phyloP scores from a whole-genome alignment of 2,113 vertebrate species.

The Malurus elegans region DNA sequence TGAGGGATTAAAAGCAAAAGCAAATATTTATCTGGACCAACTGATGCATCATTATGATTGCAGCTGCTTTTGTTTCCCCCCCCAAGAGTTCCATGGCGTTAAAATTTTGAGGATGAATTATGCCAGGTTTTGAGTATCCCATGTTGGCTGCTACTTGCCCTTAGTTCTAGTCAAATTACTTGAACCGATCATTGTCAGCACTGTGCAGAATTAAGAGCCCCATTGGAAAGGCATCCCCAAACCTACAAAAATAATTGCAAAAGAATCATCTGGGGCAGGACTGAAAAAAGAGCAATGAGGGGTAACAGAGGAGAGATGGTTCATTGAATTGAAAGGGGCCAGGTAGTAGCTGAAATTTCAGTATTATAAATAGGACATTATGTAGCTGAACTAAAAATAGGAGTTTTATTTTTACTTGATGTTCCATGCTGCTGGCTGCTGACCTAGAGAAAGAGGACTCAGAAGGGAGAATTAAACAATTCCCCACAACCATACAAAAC shows the following conservation, averaged over 20 bases:
- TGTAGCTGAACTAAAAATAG: slow-evolving; percentile 67
- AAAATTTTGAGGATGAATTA: not conserved
- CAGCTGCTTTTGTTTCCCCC: not conserved
- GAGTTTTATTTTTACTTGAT: slow-evolving; percentile 66
- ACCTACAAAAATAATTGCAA: not conserved
- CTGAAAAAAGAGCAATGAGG: not conserved
- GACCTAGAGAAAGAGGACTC: slow-evolving; percentile 50
- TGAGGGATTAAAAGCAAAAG: not conserved
- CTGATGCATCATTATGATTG: not conserved
- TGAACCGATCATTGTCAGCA: not conserved
- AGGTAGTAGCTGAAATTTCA: slow-evolving; percentile 56
- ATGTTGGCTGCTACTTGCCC: not conserved
- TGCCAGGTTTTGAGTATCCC: not conserved
- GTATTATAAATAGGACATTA: slow-evolving; percentile 61
- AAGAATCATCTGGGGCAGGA: not conserved
- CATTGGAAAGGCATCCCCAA: not conserved
- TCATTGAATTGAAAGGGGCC: not conserved
- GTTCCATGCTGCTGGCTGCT: slow-evolving; percentile 39
- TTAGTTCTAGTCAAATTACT: not conserved
- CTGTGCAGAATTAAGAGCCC: not conserved
- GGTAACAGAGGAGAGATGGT: not conserved
- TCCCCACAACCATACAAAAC: not conserved
- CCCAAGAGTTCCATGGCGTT: not conserved
- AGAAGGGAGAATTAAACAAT: slow-evolving; percentile 44
- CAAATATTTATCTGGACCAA: not conserved